A percentile compares a stretch with the other conserved stretches of the same genome.
These are phyloP conservation scores for Hemitrygon akajei DNA, from an alignment of 2,797 vertebrate species.

Conservation along the genomic window DNA sequence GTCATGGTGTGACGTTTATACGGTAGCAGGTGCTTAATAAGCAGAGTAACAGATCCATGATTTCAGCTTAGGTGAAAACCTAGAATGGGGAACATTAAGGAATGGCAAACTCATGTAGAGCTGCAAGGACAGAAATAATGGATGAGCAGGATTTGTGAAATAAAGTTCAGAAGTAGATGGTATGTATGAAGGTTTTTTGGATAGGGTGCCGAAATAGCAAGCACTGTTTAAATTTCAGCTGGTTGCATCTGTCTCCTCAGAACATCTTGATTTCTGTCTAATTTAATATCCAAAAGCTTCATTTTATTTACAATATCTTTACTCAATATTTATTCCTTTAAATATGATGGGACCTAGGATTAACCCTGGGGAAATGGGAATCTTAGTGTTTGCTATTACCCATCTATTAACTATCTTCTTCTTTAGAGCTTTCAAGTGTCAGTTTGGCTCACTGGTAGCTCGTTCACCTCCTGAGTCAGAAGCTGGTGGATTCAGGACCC, in stretches of 20 bases:
- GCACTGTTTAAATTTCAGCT: not conserved
- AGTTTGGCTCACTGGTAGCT: constrained; percentile 26
- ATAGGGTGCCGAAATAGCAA: not conserved
- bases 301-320: constrained; percentile 5
- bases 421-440: constrained; percentile 26
- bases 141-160: not conserved
- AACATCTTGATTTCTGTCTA: not conserved
- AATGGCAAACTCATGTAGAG: not conserved
- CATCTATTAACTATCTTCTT: constrained; percentile 28
- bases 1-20: not conserved
- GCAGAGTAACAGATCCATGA: not conserved
- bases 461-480: constrained; percentile 9
- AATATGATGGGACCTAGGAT: constrained; percentile 6
- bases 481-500: constrained; percentile 11
- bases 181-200: not conserved
- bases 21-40: not conserved
- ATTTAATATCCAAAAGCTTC: not conserved
- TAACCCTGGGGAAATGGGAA: not conserved
- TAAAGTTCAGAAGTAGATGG: not conserved
- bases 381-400: not conserved
- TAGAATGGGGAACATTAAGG: not conserved
- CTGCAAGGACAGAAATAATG: not conserved
- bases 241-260: not conserved
- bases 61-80: not conserved
- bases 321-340: not conserved